Conservation (phyloP, 1,140 invertebrate species). For the Cardiocondyla obscurior region DNA sequence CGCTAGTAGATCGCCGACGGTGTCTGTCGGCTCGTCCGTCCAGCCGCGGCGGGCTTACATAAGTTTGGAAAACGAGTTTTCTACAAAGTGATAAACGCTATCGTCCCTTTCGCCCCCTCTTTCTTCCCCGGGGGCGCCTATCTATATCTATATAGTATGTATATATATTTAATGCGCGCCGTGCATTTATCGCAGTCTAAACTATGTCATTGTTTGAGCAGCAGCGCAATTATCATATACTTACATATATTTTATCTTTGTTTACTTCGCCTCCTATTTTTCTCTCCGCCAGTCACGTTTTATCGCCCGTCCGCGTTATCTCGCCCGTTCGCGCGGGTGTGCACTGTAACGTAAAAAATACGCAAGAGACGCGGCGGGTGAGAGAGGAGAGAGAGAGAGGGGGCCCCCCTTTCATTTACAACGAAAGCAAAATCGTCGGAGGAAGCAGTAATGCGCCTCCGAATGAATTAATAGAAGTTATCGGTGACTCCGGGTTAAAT, state of each 20-base stretch:
- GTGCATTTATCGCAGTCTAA: slow-evolving; percentile 36
- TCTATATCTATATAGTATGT: background rate
- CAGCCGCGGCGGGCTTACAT: slow-evolving; percentile 10
- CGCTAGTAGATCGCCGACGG: background rate
- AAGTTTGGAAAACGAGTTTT: slow-evolving; percentile 49
- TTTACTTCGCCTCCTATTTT: slow-evolving; percentile 49
- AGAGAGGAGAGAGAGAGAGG: background rate
- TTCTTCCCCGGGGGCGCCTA: background rate
- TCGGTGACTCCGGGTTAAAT: background rate
- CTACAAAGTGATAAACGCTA: slow-evolving; percentile 44
- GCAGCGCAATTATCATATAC: slow-evolving; percentile 55
- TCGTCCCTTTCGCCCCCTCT: background rate
- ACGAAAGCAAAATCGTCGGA: slow-evolving; percentile 6
- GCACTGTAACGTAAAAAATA: slow-evolving; percentile 38
- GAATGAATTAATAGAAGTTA: slow-evolving; percentile 33
- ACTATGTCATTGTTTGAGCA: slow-evolving; percentile 52
- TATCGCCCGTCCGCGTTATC: slow-evolving; percentile 39
- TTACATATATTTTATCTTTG: slow-evolving; percentile 53
- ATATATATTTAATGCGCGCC: slow-evolving; percentile 28
- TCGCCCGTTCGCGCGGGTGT: slow-evolving; percentile 26
- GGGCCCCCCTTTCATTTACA: background rate
- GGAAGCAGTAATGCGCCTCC: slow-evolving; percentile 1
- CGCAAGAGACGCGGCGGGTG: background rate
- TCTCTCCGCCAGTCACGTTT: slow-evolving; percentile 29
- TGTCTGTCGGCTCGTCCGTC: background rate